These are phyloP conservation scores for Chymomyza costata DNA, from an alignment of 1,140 invertebrate genomes.

Conservation along the genomic window DNA sequence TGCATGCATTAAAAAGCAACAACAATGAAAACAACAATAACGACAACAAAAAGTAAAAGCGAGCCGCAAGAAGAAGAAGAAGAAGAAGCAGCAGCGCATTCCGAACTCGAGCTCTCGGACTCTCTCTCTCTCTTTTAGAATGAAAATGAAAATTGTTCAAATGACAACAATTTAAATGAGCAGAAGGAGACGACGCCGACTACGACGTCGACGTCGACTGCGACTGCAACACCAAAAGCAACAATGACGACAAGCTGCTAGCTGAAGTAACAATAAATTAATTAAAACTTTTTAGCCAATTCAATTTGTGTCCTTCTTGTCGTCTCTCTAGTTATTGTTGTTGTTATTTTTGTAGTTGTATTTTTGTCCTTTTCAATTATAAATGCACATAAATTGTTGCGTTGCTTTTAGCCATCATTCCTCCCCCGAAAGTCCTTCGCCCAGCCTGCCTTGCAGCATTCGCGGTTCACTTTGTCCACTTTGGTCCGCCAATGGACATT, in stretches of 20 bases:
- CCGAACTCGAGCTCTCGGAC: no score
- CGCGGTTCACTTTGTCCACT: slow-evolving; percentile 13
- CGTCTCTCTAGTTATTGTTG: slow-evolving; percentile 26
- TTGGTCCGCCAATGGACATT: slow-evolving; percentile 1
- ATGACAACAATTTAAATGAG: slow-evolving; percentile 63
- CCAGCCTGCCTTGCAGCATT: slow-evolving; percentile 18
- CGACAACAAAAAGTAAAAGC: slow-evolving; percentile 10
- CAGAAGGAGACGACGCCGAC: slow-evolving; percentile 1
- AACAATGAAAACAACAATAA: slow-evolving; percentile 29
- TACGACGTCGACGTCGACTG: background rate
- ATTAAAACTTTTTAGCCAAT: slow-evolving; percentile 73
- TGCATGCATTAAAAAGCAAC: slow-evolving; percentile 62
- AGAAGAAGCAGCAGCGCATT: background rate
- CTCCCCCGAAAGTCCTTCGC: slow-evolving; percentile 19
- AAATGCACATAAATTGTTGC: slow-evolving; percentile 71
- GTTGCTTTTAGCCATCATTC: slow-evolving; percentile 20
- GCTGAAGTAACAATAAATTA: slow-evolving; percentile 72
- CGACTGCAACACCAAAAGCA: slow-evolving; percentile 23
- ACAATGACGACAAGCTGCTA: slow-evolving; percentile 22
- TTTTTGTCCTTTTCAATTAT: slow-evolving; percentile 61
- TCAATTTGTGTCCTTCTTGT: slow-evolving; percentile 67
- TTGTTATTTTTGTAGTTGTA: slow-evolving; percentile 14
- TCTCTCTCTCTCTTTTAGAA: slow-evolving; percentile 2
- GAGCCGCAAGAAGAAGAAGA: background rate
- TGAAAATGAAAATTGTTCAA: slow-evolving; percentile 38